phyloP scores from a whole-genome alignment of 2,797 vertebrate genomes.

The Microctenopoma steveboyesi region DNA sequence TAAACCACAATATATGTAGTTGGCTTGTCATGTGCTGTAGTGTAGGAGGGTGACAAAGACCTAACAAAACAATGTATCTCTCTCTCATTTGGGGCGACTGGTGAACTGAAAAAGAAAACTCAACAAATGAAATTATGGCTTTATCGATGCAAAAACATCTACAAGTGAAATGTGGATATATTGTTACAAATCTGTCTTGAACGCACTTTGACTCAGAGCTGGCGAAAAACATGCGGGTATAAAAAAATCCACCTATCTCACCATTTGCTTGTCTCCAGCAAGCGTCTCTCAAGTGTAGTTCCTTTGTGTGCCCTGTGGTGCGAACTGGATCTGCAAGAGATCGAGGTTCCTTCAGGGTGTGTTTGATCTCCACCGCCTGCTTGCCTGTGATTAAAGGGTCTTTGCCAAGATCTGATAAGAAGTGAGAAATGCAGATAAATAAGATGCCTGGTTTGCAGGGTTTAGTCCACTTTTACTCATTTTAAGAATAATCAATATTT shows the following conservation, averaged over 20 bases:
- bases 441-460: background rate
- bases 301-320: constrained; percentile 72
- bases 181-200: background rate
- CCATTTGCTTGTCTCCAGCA: constrained; percentile 83
- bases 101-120: background rate
- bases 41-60: constrained; percentile 29
- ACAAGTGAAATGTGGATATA: background rate
- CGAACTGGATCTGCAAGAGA: constrained; percentile 85
- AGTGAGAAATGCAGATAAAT: constrained; percentile 25
- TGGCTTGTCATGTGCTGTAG: constrained; percentile 34
- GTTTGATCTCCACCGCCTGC: constrained; percentile 91
- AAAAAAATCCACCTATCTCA: constrained; percentile 51
- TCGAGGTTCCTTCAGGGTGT: constrained; percentile 89
- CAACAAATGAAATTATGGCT: constrained; percentile 4
- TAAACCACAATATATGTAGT: constrained; percentile 34
- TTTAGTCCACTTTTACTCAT: background rate
- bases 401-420: constrained; percentile 83
- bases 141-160: constrained; percentile 7
- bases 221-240: background rate
- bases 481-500: background rate
- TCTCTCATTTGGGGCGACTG: background rate
- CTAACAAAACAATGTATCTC: background rate
- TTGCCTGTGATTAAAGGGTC: constrained; percentile 87
- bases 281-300: constrained; percentile 74
- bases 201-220: background rate